Evolutionary conservation across 2,797 vertebrate species (phyloP).

Genomic region (Protosalanx chinensis): DNA sequence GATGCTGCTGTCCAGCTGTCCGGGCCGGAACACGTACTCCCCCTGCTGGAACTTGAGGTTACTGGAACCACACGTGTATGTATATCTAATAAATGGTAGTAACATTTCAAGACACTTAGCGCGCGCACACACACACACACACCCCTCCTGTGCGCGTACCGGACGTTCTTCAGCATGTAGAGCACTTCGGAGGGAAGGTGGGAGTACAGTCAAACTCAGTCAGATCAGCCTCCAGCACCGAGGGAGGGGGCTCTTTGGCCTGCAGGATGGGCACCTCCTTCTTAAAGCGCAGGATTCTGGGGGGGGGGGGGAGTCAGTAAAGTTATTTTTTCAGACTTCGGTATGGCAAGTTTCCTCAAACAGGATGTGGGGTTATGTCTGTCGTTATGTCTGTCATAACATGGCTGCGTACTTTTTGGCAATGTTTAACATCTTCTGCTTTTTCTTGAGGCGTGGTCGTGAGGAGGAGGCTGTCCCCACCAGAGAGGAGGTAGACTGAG

Average conservation of each 20-base stretch:
- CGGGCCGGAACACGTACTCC: constrained; percentile 88
- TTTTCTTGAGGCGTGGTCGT: constrained; percentile 87
- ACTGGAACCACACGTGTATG: too few species aligned
- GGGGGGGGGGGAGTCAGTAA: background rate
- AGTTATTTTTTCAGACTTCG: too few species aligned
- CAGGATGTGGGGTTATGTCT: too few species aligned
- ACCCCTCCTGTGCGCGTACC: constrained; percentile 18
- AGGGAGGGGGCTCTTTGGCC: constrained; percentile 88
- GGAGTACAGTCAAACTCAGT: constrained; percentile 90
- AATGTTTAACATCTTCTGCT: constrained; percentile 94
- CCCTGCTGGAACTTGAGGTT: constrained; percentile 72
- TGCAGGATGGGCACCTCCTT: constrained; percentile 88
- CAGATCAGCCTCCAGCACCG: constrained; percentile 87
- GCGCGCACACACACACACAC: background rate
- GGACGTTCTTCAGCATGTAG: too few species aligned
- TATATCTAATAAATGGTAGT: too few species aligned
- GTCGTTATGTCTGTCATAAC: too few species aligned
- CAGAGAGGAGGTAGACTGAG: constrained; percentile 88
- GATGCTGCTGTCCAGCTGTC: constrained; percentile 88
- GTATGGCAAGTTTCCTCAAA: too few species aligned
- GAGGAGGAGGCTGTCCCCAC: constrained; percentile 81
- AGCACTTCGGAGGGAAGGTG: constrained; percentile 81
- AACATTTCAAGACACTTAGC: too few species aligned
- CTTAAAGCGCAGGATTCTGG: constrained; percentile 87
- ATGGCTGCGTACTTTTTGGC: constrained; percentile 84